phyloP scores from a whole-genome alignment of 2,888 invertebrate genomes.

The Lasius fuliginosus region DNA sequence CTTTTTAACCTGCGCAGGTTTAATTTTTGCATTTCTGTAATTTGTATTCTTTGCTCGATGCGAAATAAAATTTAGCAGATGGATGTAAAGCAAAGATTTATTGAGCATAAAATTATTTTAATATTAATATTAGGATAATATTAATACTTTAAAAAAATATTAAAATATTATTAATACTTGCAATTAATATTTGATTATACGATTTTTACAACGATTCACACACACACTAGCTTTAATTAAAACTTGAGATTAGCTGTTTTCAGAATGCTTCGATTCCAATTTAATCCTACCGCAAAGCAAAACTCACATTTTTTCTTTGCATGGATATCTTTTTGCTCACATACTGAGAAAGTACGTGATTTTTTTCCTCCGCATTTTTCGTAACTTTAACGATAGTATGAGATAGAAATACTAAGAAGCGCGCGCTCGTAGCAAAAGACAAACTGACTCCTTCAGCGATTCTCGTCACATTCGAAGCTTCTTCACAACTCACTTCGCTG shows the following conservation, averaged over 20 bases:
- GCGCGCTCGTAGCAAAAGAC: constrained; percentile 5
- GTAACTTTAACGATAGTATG: constrained; percentile 35
- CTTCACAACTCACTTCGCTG: constrained; percentile 52
- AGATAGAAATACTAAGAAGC: constrained; percentile 46
- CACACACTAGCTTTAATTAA: neutral
- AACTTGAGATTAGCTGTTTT: neutral
- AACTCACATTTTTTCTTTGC: constrained; percentile 12
- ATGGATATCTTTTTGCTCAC: constrained; percentile 5
- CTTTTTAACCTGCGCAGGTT: too few relatives aligned
- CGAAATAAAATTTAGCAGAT: neutral
- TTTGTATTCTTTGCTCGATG: neutral
- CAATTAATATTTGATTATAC: neutral
- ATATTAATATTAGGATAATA: neutral
- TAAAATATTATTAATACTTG: neutral
- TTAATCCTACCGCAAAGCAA: constrained; percentile 30
- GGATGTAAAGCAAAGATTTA: neutral
- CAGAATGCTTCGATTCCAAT: neutral
- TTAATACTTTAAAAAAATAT: neutral
- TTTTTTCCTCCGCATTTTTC: constrained; percentile 12
- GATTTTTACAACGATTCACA: neutral
- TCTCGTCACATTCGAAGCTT: constrained; percentile 64
- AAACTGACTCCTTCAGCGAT: constrained; percentile 52
- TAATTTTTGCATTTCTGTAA: neutral
- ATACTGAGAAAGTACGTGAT: constrained; percentile 25
- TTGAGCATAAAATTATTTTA: neutral